Percentiles rank a stretch among this genome's conserved stretches.
Evolutionary conservation across 2,113 vertebrate genomes (phyloP).

Genomic region (Desmodus rotundus): DNA sequence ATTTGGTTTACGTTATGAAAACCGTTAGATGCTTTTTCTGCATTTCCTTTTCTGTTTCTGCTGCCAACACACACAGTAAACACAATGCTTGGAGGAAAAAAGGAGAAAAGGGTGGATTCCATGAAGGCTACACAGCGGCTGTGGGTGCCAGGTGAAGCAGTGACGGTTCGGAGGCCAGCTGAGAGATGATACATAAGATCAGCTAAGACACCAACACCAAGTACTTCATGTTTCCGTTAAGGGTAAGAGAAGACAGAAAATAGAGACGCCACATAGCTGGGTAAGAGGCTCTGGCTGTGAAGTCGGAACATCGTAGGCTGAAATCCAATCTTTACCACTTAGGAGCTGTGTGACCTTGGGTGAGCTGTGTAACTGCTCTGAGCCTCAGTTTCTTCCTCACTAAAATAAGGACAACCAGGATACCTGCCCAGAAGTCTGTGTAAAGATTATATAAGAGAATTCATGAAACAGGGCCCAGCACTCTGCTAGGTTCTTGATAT

Average conservation of each 20-base stretch:
- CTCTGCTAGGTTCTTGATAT: neutral
- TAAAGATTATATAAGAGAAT: neutral
- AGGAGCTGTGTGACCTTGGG: neutral
- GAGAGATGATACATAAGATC: neutral
- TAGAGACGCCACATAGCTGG: neutral
- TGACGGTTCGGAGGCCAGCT: neutral
- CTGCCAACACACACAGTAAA: constrained; percentile 68
- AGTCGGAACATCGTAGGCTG: neutral
- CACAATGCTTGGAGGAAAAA: constrained; percentile 45
- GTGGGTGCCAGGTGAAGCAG: neutral
- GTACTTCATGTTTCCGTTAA: neutral
- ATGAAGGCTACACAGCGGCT: neutral
- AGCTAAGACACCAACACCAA: neutral
- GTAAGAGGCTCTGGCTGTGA: neutral
- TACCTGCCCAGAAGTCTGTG: neutral
- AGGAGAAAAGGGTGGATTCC: neutral
- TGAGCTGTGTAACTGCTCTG: neutral
- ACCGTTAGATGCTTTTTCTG: constrained; percentile 71
- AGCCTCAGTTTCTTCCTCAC: constrained; percentile 15
- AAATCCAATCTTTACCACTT: neutral
- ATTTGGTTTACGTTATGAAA: constrained; percentile 77
- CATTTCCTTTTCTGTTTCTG: constrained; percentile 69
- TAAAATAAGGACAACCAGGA: neutral
- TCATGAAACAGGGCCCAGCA: neutral
- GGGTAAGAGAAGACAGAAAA: neutral